Base-by-base conservation (phyloP, 2,888 invertebrate genomes). In the Orgyia antiqua region DNA sequence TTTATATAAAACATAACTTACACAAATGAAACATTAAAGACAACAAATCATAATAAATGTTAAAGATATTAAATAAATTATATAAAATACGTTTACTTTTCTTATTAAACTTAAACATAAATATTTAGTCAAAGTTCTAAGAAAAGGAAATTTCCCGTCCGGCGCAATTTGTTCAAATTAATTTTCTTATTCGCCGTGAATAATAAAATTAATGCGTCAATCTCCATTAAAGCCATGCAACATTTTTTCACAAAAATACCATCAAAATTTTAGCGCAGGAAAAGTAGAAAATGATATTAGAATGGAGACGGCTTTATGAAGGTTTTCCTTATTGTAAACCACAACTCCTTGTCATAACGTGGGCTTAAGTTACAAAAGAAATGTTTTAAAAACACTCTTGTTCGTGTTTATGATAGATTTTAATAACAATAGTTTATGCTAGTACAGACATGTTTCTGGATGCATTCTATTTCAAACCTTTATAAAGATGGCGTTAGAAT, bases 271-370 rank as follows among this genome's bases (percentile, higher is more conserved):
- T 49, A 21, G 26, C 24, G 19, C 32, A 24, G 13, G 32, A 36
- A 45, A 39, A 49, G 40, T 36, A 19, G 33, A 36, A 42, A 48
- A 48, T 42, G 13, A 33, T 42, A 42, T 20, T 25, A 29, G 30
- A 48, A 48, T 23, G 19, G 27, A 29, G 33, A 12, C 27, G 24
- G 29, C 39, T 31, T 36, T 27, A 29, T 10, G 25, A 27, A 24
- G 28, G 30, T 40, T 45, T 32, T 49, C 31, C 43, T 45, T 38
- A 33, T 38, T 34, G 33, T 29, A 27, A 48, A 49, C 36, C 31
- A 35, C 31, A 36, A 23, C 31, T 43, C 23, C 27, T 30, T 42
- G 24, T 42, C 45, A 42, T 27, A 4, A 6, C 15, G 38, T 31
- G 15, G 27, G 32, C 32, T 45, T 40, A 27, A 1, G 24, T 39